These are phyloP conservation scores for Kradibia gibbosae DNA, from an alignment of 1,140 invertebrate species.

Conservation along the genomic window DNA sequence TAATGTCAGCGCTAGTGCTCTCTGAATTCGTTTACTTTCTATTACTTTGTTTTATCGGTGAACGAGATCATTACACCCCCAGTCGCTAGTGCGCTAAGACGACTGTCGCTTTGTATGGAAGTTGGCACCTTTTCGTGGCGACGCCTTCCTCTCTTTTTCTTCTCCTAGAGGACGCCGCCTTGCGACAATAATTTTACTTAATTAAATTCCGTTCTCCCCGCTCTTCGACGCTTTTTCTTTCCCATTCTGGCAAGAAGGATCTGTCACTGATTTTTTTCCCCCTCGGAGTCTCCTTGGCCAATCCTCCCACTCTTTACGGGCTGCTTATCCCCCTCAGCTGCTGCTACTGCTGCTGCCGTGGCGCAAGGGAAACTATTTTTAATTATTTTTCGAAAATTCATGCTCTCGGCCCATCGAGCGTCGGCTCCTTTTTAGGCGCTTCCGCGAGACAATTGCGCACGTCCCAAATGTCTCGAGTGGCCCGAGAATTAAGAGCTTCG, in stretches of 20 bases:
- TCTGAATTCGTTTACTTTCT: slow-evolving; percentile 66
- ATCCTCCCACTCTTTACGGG: not conserved
- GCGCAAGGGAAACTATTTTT: slow-evolving; percentile 22
- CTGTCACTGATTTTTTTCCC: slow-evolving; percentile 46
- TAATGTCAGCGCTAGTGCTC: slow-evolving; percentile 1
- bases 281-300: not conserved
- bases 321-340: not conserved
- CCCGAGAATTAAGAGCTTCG: slow-evolving; percentile 20
- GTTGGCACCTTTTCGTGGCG: slow-evolving; percentile 49
- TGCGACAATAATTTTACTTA: slow-evolving; percentile 74
- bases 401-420: not conserved
- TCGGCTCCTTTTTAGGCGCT: not conserved
- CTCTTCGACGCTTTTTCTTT: slow-evolving; percentile 27
- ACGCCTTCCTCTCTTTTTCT: slow-evolving; percentile 41
- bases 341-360: not conserved
- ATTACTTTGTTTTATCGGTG: slow-evolving; percentile 68
- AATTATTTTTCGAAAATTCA: slow-evolving; percentile 37
- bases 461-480: not conserved
- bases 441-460: not conserved
- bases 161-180: slow-evolving; percentile 37
- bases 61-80: slow-evolving; percentile 65
- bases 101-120: not conserved
- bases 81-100: not conserved
- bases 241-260: slow-evolving; percentile 32
- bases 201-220: slow-evolving; percentile 74